A percentile compares a stretch with the other conserved stretches of the same genome.
These are phyloP conservation scores for Drosophila kikkawai DNA, from an alignment of 1,140 invertebrate species.

Conservation along the genomic window DNA sequence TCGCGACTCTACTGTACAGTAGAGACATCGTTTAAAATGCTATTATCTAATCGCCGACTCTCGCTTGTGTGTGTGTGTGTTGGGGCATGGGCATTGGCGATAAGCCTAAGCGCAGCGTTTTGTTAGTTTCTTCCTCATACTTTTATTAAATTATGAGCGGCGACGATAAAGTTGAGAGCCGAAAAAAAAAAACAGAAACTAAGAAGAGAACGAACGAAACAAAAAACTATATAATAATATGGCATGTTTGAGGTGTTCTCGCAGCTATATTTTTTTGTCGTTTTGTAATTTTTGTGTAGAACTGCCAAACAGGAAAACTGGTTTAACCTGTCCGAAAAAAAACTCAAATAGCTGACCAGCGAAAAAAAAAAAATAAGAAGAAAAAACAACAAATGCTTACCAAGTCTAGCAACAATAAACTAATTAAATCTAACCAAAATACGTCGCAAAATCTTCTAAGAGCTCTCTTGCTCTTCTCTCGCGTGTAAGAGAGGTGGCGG, in stretches of 20 bases:
- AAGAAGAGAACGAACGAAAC: slow-evolving; percentile 13
- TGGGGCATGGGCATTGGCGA: slow-evolving; percentile 44
- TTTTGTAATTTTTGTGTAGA: slow-evolving; percentile 42
- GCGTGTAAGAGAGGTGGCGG: slow-evolving; percentile 25
- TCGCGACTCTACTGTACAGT: slow-evolving; percentile 72
- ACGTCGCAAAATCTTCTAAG: slow-evolving; percentile 66
- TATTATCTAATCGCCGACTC: slow-evolving; percentile 71
- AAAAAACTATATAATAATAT: slow-evolving; percentile 61
- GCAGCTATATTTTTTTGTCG: slow-evolving; percentile 7
- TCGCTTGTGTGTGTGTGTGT: slow-evolving; percentile 1
- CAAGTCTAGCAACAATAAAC: slow-evolving; percentile 73
- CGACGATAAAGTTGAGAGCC: slow-evolving; percentile 33
- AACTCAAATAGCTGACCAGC: slow-evolving; percentile 47
- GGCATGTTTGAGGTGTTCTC: slow-evolving; percentile 42
- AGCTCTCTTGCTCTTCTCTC: slow-evolving; percentile 7
- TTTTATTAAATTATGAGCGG: slow-evolving; percentile 72
- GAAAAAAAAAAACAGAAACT: slow-evolving; percentile 35
- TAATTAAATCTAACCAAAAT: slow-evolving; percentile 78
- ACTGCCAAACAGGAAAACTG: slow-evolving; percentile 54
- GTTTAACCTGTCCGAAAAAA: slow-evolving; percentile 65
- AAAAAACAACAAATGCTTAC: slow-evolving; percentile 18
- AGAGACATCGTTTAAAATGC: slow-evolving; percentile 77
- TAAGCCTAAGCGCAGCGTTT: slow-evolving; percentile 70
- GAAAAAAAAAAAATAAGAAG: slow-evolving; percentile 13
- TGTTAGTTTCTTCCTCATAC: slow-evolving; percentile 46